phyloP scores from a whole-genome alignment of 2,888 invertebrate species.

The Tuberolachnus salignus region DNA sequence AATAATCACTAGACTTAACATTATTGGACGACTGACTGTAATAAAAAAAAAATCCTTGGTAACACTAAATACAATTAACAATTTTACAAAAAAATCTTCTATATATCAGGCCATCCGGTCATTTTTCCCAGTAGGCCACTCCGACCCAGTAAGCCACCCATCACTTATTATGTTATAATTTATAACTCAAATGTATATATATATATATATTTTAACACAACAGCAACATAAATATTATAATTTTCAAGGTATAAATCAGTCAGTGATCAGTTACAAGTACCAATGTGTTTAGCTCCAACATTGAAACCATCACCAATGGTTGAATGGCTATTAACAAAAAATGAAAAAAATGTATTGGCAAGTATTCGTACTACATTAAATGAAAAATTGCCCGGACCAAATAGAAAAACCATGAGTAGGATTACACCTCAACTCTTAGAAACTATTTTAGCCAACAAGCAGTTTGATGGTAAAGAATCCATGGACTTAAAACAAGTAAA shows the following conservation, averaged over 20 bases:
- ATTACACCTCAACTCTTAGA: constrained; percentile 49
- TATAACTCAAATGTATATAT: no score
- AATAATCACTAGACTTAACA: no score
- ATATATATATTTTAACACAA: neutral
- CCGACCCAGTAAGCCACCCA: no score
- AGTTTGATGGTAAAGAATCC: constrained; percentile 32
- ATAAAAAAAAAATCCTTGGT: no score
- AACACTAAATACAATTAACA: no score
- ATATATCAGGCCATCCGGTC: no score
- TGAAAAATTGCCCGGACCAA: constrained; percentile 28
- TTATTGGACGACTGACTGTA: no score
- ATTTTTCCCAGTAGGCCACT: no score
- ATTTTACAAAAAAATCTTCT: no score
- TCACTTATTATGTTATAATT: neutral
- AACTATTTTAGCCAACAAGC: constrained; percentile 34
- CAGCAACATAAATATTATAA: constrained; percentile 4
- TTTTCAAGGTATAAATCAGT: constrained; percentile 22
- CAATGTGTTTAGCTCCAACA: constrained; percentile 49
- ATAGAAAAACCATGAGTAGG: constrained; percentile 31
- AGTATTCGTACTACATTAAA: constrained; percentile 18
- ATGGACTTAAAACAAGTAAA: constrained; percentile 51
- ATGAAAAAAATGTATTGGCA: constrained; percentile 39
- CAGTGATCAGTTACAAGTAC: constrained; percentile 42
- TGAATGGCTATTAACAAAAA: constrained; percentile 50
- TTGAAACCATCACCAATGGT: constrained; percentile 44